Base-by-base conservation (phyloP, 37 sponge, comb jelly and placozoan species). In the Petrosia ficiformis region DNA sequence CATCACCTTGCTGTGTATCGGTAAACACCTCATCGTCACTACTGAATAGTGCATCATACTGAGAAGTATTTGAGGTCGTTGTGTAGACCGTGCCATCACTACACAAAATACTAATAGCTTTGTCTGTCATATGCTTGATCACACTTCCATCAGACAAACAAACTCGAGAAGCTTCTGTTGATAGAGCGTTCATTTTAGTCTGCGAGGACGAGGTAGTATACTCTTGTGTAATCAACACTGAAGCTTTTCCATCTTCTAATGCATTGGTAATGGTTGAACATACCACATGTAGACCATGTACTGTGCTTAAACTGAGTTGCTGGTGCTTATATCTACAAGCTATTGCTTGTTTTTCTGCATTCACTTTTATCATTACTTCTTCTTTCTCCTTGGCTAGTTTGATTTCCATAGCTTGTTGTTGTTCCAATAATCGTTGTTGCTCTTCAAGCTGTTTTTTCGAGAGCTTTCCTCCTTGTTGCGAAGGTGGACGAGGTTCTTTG, bases 401-500 rank as follows among this genome's bases (percentile, higher is more conserved):
- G 16, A 6, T 31, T 31, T 83, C 72, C n/a, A 72, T 63, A 36
- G 36, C 63, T 43, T 76, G 82, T 61, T 92, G 90, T 44, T 88
- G 78, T 59, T 82, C 72, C 19, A 78, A 26, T 24, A 80, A 35
- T 44, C 59, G 76, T 39, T 86, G 76, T 30, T 91, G 80, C 34
- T 83, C 67, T 44, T 90, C 82, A 26, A 68, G 82, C 52, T 86
- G 80, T 56, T 90, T 82, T 74, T 86, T 90, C 33, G 66, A 52
- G 33, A 78, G 39, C 43, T 90, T 90, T 48, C 14, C 14, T 8
- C 14, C 54, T 44, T 75, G 80, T 26, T 78, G 69, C 31, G 83
- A 42, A 40, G 38, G 44, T 1, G 29, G 54, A 1, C 54, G 65
- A 19, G n/a, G 26, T 36, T 79, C 74, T 28, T 63, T 71, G 4